These are phyloP conservation scores for Falco concolor DNA, from an alignment of 2,797 vertebrate species.

Conservation along the genomic window DNA sequence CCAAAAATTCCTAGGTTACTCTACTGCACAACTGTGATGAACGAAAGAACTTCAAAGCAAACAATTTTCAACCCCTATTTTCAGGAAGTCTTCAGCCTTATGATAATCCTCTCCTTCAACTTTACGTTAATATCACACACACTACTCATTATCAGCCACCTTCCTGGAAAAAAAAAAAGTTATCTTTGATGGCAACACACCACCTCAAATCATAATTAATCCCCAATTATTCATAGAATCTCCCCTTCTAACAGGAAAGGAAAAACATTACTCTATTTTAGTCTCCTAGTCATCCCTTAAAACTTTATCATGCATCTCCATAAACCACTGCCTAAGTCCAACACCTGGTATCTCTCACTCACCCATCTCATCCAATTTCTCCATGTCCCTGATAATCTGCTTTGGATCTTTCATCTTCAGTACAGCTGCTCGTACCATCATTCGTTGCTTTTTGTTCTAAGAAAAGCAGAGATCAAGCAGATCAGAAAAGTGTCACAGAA, in stretches of 20 bases:
- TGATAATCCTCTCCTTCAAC: not conserved
- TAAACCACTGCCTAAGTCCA: not conserved
- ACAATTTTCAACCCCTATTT: not conserved
- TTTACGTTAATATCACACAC: not conserved
- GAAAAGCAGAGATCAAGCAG: not conserved
- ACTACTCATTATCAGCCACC: not conserved
- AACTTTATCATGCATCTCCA: not conserved
- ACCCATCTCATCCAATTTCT: conserved; percentile 99
- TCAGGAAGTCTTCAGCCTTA: not conserved
- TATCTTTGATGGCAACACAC: not conserved
- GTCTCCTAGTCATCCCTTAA: not conserved
- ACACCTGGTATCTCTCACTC: conserved; percentile 32
- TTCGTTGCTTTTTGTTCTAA: conserved; percentile 97
- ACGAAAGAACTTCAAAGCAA: not conserved
- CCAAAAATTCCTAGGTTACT: not conserved
- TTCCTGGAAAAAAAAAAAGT: not conserved
- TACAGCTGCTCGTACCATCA: conserved; percentile 98
- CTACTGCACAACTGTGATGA: not conserved
- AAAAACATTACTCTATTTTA: not conserved
- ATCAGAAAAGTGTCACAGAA: not conserved
- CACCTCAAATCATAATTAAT: not conserved
- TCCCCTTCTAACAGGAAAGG: not conserved
- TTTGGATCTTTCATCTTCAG: conserved; percentile 98
- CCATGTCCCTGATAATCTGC: conserved; percentile 97
- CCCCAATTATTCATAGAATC: not conserved